Evolutionary conservation across 2,888 invertebrate genomes (phyloP), one percentile per base, ranked within the genome.

Genomic region (Asteroscopus sphinx): DNA sequence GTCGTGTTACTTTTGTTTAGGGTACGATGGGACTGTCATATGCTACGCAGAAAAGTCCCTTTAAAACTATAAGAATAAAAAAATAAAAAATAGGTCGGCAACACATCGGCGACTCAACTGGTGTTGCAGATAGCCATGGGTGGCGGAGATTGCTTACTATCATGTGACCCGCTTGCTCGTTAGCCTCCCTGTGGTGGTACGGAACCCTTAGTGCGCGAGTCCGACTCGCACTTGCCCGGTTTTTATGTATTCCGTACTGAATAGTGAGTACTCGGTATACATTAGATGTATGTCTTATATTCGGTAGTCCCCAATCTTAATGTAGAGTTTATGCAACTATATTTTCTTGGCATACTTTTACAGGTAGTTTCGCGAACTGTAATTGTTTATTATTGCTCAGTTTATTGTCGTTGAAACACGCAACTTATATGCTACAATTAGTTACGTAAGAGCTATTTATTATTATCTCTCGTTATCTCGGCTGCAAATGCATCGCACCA

Each of bases 271-370:
- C n/a, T n/a, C n/a, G 32, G 2, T 36, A 33, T n/a, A 52, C 5
- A 39, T 21, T 3, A 35, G 46, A 46, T 28, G 9, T 35, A 15
- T 9, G 9, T 46, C 44, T 32, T 42, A 49, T 41, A 61, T 70
- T 67, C 37, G 41, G 37, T 55, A 52, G 35, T 44, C 61, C 57
- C 48, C 42, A 51, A 37, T 51, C 21, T 51, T 42, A 54, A 64
- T 53, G 44, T 56, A 59, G 46, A 48, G 57, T 77, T 80, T 82
- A 80, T 79, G 80, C 81, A 84, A 80, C 70, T 59, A 69, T 68
- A 79, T 83, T 86, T 82, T 87, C 84, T 81, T 85, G 85, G 79
- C 85, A 87, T 83, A 89, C 87, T 88, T 86, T 85, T 86, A 82
- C 84, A 80, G 72, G 77, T 72, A 77, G 84, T 88, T 90, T 87